A percentile compares a stretch with the other conserved stretches of the same genome.
Conservation (phyloP, 2,113 vertebrate species). For the Saimiri boliviensis region DNA sequence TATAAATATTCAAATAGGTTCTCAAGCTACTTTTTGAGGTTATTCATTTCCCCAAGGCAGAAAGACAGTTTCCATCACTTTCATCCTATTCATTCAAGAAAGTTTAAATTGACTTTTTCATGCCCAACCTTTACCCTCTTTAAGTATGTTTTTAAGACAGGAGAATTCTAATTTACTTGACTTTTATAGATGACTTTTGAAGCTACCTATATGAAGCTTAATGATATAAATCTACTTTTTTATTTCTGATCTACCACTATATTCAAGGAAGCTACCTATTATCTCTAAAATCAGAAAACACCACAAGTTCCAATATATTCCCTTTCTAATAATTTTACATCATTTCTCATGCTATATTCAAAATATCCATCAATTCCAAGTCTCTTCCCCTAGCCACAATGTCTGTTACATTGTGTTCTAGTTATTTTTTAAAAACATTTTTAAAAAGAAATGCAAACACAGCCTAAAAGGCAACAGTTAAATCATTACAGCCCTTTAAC, state of each 20-base stretch:
- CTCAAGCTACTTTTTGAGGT: background rate
- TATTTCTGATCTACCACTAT: background rate
- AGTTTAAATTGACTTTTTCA: conserved; percentile 29
- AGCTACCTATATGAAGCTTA: background rate
- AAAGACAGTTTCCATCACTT: background rate
- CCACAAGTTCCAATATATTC: background rate
- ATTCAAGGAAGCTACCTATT: background rate
- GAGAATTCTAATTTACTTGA: background rate
- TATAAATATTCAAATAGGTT: background rate
- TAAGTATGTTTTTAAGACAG: background rate
- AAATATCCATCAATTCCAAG: background rate
- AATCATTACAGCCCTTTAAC: background rate
- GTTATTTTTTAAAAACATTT: background rate
- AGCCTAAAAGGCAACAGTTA: background rate
- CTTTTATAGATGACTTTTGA: background rate
- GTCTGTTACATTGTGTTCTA: background rate
- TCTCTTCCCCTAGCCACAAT: background rate
- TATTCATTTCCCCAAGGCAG: background rate
- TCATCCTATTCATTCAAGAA: background rate
- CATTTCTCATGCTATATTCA: background rate
- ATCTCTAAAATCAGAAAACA: conserved; percentile 11
- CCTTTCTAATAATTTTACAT: background rate
- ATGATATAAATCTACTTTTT: background rate
- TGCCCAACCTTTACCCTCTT: background rate
- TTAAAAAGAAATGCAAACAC: background rate